These are phyloP conservation scores for Balaeniceps rex DNA, from an alignment of 2,113 vertebrate species.

Conservation along the genomic window DNA sequence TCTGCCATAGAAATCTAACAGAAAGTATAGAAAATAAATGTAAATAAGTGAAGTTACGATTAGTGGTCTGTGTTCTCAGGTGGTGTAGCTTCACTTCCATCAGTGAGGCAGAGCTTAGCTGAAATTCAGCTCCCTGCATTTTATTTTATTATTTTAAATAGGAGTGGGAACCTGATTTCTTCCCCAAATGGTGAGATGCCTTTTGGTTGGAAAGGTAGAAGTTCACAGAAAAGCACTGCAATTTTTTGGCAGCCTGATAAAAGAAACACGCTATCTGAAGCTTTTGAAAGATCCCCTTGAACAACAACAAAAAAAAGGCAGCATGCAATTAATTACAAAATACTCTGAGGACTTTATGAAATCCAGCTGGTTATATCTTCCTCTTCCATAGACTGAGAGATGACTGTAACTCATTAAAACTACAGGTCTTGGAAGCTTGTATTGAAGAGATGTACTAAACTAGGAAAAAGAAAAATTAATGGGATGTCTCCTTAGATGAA, in stretches of 20 bases:
- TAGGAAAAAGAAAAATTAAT: background rate
- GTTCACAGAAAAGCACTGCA: background rate
- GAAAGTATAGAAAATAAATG: background rate
- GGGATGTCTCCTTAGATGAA: background rate
- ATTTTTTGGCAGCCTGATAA: background rate
- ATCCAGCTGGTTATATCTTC: background rate
- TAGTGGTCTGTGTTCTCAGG: background rate
- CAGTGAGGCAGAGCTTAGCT: background rate
- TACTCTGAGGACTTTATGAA: background rate
- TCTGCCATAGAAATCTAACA: background rate
- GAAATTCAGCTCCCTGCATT: background rate
- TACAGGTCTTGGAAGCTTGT: background rate
- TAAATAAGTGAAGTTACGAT: background rate
- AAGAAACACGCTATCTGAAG: background rate
- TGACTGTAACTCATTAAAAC: background rate
- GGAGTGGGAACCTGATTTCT: background rate
- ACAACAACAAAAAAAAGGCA: background rate
- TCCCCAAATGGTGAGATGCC: background rate
- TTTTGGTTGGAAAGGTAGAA: background rate
- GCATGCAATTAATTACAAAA: background rate
- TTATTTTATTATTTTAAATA: background rate
- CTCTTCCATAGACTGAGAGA: background rate
- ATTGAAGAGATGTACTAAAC: background rate
- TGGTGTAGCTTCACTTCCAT: background rate
- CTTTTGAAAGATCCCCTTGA: background rate